Evolutionary conservation across 2,888 invertebrate genomes (phyloP).

Genomic region (Cantharis flavilabris): DNA sequence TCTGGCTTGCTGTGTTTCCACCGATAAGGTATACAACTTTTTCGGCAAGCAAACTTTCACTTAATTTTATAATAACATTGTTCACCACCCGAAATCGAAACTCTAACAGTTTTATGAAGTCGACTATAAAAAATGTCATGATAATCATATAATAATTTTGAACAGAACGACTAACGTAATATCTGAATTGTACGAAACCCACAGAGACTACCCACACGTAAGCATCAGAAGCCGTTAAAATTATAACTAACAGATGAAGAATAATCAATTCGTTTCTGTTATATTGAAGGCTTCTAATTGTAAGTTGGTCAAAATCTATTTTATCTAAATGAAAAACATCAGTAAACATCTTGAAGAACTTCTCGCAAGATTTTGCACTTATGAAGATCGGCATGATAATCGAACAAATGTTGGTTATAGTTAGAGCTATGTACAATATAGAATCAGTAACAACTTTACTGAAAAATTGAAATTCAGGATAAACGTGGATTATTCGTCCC

Average conservation of each 20-base stretch:
- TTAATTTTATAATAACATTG: neutral
- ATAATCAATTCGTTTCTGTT: neutral
- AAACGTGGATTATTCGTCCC: neutral
- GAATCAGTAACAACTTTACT: neutral
- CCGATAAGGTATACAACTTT: neutral
- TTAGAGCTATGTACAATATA: neutral
- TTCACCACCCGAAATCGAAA: neutral
- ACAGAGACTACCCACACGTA: neutral
- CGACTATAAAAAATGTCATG: neutral
- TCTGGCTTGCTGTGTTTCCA: neutral
- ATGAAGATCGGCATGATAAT: neutral
- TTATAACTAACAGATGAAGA: neutral
- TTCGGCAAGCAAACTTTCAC: neutral
- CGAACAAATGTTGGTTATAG: neutral
- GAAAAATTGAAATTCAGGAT: neutral
- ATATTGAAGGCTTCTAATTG: neutral
- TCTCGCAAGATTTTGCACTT: neutral
- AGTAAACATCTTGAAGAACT: neutral
- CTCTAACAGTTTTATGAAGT: neutral
- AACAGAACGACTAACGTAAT: neutral
- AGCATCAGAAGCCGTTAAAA: neutral
- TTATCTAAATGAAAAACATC: neutral
- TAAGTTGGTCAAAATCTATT: neutral
- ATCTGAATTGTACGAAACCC: neutral
- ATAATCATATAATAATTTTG: neutral